Evolutionary conservation across 2,888 invertebrate genomes (phyloP), one percentile per base, ranked within the genome.

Genomic region (Torymus texanus): DNA sequence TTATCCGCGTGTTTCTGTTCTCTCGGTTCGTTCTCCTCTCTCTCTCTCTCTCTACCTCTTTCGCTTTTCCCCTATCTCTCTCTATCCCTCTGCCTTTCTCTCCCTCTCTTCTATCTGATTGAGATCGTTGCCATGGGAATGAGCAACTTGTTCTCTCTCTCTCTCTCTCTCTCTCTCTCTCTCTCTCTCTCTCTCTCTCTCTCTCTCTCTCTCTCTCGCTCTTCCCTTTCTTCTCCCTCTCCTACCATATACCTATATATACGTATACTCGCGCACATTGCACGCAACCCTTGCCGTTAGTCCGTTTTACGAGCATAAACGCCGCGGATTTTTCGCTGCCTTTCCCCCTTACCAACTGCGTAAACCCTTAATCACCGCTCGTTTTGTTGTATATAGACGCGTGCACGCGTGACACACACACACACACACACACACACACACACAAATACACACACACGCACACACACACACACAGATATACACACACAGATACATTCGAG

Each of bases 121-220:
- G 86, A 87, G 86, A 88, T 87, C 86, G 87, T 88, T 88, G 87
- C 88, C 85, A 87, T 88, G 88, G 87, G 84, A 87, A 88, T 87
- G 84, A 81, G 78, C 83, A 83, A 85, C 84, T 83, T 84, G 84
- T 83, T 84, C 83, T 83, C 83, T 71, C 66, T 63, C 80, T 76
- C 70, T 67, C 56, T 51, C 58, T 76, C 73, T 63, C n/a, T n/a
- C n/a, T n/a, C n/a, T 84, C 83, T 83, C 83, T 71, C 66, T 63
- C 80, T 76, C 70, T 67, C 56, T 51, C 58, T 76, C n/a, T 84
- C 83, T 83, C 83, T 71, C 66, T 63, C 80, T 76, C 70, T 67
- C 56, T 51, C 58, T 76, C n/a, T 84, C 83, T 83, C 83, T 71
- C 66, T 63, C 80, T 76, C 70, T 67, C 56, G 24, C 58, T 76